These are phyloP conservation scores for Montipora foliosa DNA, from an alignment of 64 coral and sea anemone genomes.

Conservation along the genomic window DNA sequence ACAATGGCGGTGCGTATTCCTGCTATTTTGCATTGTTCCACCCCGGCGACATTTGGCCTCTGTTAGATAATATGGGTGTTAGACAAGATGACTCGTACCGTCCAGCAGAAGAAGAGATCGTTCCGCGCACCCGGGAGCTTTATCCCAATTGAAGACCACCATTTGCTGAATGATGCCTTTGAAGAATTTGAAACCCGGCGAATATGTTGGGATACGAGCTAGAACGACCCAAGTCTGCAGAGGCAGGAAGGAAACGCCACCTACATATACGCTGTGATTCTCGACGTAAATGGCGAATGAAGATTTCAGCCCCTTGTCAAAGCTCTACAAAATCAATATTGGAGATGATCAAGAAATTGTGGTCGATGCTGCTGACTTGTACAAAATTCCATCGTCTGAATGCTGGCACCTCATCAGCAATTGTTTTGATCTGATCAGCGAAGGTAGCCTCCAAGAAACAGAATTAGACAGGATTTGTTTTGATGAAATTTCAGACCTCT, in stretches of 20 bases:
- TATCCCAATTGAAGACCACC: conserved; percentile 54
- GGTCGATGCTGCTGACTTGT: conserved; percentile 19
- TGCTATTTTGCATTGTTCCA: not conserved
- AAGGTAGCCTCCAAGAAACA: not conserved
- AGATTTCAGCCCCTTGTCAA: not conserved
- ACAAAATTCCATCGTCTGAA: not conserved
- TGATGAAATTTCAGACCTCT: not conserved
- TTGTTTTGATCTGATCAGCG: not conserved
- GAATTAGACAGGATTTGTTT: not conserved
- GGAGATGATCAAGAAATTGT: too few species aligned
- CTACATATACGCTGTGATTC: conserved; percentile 81
- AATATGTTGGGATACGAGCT: conserved; percentile 87
- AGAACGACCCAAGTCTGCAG: conserved; percentile 83
- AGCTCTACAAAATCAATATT: conserved; percentile 27
- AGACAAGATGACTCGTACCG: conserved; percentile 63
- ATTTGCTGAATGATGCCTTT: conserved; percentile 68
- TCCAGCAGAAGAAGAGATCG: not conserved
- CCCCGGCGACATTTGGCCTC: conserved; percentile 22
- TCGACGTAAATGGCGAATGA: conserved; percentile 47
- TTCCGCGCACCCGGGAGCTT: conserved; percentile 60
- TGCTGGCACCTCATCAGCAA: not conserved
- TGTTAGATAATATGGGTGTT: conserved; percentile 8
- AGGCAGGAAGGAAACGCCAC: conserved; percentile 54
- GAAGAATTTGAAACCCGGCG: conserved; percentile 33
- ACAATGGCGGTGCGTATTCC: not conserved